Evolutionary conservation across 2,113 vertebrate genomes (phyloP).

Genomic region (Corvus cornix): DNA sequence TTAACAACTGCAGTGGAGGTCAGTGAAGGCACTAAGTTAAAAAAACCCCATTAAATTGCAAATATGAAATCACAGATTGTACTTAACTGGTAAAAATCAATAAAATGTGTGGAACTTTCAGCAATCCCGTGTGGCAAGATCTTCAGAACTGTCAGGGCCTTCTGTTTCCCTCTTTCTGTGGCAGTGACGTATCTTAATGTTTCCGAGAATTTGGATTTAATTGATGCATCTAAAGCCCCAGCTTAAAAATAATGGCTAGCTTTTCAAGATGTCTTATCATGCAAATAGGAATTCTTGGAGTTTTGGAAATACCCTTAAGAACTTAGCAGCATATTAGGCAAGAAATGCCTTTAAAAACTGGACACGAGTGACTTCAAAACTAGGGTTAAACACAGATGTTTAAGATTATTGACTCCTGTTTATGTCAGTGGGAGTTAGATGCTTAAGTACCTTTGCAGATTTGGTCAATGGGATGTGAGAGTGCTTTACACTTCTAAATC

Average conservation of each 20-base stretch:
- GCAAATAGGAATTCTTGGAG: not conserved
- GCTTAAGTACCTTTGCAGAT: not conserved
- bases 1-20: not conserved
- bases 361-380: not conserved
- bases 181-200: not conserved
- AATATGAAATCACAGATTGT: not conserved
- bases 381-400: not conserved
- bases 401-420: not conserved
- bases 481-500: not conserved
- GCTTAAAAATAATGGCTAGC: not conserved
- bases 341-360: not conserved
- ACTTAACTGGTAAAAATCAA: not conserved
- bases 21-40: not conserved
- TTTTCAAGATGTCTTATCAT: not conserved
- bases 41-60: not conserved
- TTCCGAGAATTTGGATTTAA: not conserved
- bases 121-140: not conserved
- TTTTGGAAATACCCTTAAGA: not conserved
- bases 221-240: not conserved
- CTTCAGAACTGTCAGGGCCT: not conserved
- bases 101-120: not conserved
- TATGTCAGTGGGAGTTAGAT: not conserved
- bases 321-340: not conserved
- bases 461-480: not conserved
- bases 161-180: not conserved